Conservation (phyloP, 1,140 invertebrate genomes). For the Hylaeus anthracinus region DNA sequence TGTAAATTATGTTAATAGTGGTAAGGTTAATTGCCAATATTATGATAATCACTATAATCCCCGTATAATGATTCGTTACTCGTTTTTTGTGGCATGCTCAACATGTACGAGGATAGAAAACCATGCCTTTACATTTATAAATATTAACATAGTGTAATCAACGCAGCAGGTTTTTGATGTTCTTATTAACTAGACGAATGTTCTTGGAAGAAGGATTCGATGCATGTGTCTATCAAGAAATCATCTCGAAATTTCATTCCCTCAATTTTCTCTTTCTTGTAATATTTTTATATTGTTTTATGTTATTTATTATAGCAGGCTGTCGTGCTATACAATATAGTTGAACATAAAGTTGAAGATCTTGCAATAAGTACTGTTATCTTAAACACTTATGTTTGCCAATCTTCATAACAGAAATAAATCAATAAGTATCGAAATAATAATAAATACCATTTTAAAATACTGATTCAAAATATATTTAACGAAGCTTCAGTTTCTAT, state of each 20-base stretch:
- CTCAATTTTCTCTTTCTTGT: background rate
- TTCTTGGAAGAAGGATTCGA: background rate
- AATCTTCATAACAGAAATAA: no score
- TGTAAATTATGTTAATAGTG: background rate
- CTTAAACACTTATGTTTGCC: no score
- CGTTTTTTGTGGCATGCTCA: conserved; percentile 53
- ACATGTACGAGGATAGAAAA: conserved; percentile 46
- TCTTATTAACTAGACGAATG: conserved; percentile 1
- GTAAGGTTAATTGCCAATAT: background rate
- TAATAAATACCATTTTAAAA: no score
- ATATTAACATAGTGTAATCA: background rate
- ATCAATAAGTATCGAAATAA: no score
- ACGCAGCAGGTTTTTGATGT: background rate
- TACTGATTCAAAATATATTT: no score
- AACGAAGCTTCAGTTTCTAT: no score
- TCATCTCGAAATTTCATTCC: background rate
- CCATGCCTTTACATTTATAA: conserved; percentile 16
- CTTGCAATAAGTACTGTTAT: no score
- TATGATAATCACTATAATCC: conserved; percentile 4
- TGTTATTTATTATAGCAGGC: no score
- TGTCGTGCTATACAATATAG: no score
- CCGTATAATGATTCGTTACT: background rate
- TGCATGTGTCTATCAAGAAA: background rate
- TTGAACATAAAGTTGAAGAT: no score
- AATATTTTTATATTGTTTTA: background rate